Conservation (phyloP, 2,797 vertebrate genomes). For the Morelia viridis region DNA sequence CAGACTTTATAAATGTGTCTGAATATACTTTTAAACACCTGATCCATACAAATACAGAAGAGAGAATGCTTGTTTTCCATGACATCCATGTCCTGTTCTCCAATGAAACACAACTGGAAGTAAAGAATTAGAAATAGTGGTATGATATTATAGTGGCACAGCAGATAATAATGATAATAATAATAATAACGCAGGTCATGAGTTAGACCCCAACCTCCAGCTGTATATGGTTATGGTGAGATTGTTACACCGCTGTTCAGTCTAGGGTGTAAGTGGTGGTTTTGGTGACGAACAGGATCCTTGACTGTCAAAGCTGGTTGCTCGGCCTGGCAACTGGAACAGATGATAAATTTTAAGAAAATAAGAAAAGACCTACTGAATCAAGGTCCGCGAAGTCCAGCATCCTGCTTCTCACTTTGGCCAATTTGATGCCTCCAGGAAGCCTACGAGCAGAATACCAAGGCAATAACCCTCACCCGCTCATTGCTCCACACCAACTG, state of each 20-base stretch:
- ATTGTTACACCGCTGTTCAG: slow-evolving; percentile 20
- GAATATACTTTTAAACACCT: slow-evolving; percentile 38
- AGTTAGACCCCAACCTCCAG: slow-evolving; percentile 54
- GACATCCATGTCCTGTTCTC: slow-evolving; percentile 23
- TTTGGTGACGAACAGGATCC: slow-evolving; percentile 95
- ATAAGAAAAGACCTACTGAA: slow-evolving; percentile 4
- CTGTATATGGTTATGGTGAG: slow-evolving; percentile 41
- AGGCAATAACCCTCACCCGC: not conserved
- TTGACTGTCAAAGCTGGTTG: slow-evolving; percentile 97
- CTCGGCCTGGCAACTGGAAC: slow-evolving; percentile 89
- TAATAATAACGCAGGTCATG: slow-evolving; percentile 54
- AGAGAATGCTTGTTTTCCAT: slow-evolving; percentile 40
- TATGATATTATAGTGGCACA: slow-evolving; percentile 55
- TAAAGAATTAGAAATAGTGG: slow-evolving; percentile 52
- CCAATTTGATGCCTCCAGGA: not conserved
- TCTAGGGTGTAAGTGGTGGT: slow-evolving; percentile 81
- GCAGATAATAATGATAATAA: slow-evolving; percentile 53
- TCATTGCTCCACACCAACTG: not conserved
- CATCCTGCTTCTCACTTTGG: not conserved
- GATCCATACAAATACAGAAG: slow-evolving; percentile 47
- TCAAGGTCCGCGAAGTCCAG: not conserved
- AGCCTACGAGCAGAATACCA: slow-evolving; percentile 2
- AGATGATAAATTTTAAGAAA: slow-evolving; percentile 58
- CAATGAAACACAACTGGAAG: slow-evolving; percentile 46
- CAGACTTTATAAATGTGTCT: slow-evolving; percentile 15